Percentiles rank a stretch among this genome's conserved stretches.
Conservation (phyloP, 2,888 invertebrate genomes). For the Ichneumoninae sp. region DNA sequence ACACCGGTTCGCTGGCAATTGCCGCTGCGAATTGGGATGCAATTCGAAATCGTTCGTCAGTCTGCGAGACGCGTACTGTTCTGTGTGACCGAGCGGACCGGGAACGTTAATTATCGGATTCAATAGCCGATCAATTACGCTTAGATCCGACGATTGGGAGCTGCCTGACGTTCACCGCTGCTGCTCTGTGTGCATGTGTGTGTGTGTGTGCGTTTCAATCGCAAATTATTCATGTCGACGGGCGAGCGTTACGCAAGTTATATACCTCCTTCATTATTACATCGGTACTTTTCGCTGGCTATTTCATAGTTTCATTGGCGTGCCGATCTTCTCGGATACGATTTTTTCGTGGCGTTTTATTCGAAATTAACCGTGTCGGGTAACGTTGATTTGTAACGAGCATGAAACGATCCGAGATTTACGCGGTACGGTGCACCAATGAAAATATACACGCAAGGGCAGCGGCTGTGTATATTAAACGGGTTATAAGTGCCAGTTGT, state of each 20-base stretch:
- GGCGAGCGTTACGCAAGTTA: conserved; percentile 22
- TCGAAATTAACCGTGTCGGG: background rate
- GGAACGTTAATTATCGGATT: conserved; percentile 58
- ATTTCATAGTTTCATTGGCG: conserved; percentile 6
- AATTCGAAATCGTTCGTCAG: conserved; percentile 14
- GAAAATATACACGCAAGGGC: background rate
- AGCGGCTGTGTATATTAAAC: conserved; percentile 6
- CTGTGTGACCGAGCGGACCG: background rate
- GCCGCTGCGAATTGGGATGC: conserved; percentile 6
- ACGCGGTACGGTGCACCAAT: background rate
- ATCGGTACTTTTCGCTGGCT: conserved; percentile 1
- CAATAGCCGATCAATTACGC: conserved; percentile 36
- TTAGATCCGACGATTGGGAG: conserved; percentile 41
- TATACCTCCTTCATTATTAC: conserved; percentile 18
- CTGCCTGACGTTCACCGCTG: background rate
- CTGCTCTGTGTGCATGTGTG: background rate
- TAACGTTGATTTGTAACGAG: conserved; percentile 3
- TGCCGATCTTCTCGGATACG: background rate
- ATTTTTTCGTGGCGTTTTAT: background rate
- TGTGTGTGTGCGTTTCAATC: conserved; percentile 6
- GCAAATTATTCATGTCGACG: conserved; percentile 37
- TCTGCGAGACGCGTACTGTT: background rate
- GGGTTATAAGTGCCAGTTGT: background rate
- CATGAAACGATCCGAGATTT: background rate
- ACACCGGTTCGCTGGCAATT: conserved; percentile 40